Evolutionary conservation across 2,888 invertebrate species (phyloP).

Genomic region (Troides aeacus): DNA sequence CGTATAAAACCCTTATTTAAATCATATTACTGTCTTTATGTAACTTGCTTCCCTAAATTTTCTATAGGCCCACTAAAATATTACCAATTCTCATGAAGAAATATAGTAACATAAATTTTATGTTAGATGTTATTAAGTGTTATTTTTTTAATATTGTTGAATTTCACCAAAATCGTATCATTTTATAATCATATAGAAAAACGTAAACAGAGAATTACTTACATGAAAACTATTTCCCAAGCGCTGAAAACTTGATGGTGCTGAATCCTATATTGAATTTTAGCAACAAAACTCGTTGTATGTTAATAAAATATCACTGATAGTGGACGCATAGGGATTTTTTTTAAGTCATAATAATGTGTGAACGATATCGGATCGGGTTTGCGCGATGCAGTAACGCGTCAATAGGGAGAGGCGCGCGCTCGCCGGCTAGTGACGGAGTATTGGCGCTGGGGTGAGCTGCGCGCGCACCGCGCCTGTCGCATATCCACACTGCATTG

Average conservation of each 20-base stretch:
- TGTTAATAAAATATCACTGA: slow-evolving; percentile 28
- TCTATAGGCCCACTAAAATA: no score
- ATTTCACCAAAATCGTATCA: slow-evolving; percentile 10
- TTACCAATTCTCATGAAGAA: no score
- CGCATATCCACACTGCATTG: slow-evolving; percentile 46
- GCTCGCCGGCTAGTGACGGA: slow-evolving; percentile 44
- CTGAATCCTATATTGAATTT: slow-evolving; percentile 9
- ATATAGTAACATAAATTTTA: no score
- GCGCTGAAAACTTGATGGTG: neutral
- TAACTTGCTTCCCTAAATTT: no score
- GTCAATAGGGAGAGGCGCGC: slow-evolving; percentile 62
- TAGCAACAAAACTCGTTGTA: slow-evolving; percentile 7
- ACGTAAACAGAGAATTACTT: slow-evolving; percentile 32
- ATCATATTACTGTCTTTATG: no score
- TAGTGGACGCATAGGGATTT: slow-evolving; percentile 27
- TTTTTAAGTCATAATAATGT: slow-evolving; percentile 42
- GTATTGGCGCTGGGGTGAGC: slow-evolving; percentile 45
- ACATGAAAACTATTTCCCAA: slow-evolving; percentile 21
- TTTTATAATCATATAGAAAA: neutral
- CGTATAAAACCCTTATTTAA: no score
- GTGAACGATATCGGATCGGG: slow-evolving; percentile 40
- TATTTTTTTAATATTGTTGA: neutral
- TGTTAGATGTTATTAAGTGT: no score
- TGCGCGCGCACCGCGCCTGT: slow-evolving; percentile 49
- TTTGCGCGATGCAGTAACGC: slow-evolving; percentile 48